Conservation (phyloP, 2,113 vertebrate genomes). For the Pelusios castaneus region DNA sequence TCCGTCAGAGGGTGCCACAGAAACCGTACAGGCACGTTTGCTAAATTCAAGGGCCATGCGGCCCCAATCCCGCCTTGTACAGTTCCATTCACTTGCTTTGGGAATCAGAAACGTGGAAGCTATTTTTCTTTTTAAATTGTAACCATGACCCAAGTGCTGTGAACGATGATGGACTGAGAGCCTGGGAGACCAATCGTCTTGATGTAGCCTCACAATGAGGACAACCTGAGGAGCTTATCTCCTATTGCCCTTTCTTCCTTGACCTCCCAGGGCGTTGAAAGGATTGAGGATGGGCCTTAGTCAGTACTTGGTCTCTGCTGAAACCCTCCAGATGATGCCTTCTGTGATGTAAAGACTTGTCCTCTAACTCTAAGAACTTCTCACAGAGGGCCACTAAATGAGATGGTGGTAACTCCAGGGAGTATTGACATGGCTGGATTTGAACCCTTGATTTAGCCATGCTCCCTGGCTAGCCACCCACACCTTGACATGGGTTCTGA, state of each 20-base stretch:
- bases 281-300: too few relatives aligned
- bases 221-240: too few relatives aligned
- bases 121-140: accelerated
- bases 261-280: too few relatives aligned
- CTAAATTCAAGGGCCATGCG: background rate
- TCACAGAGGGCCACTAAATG: background rate
- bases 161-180: background rate
- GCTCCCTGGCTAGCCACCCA: background rate
- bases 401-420: background rate
- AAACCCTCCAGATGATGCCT: too few relatives aligned
- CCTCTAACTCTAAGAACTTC: background rate
- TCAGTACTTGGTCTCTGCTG: too few relatives aligned
- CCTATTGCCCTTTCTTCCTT: too few relatives aligned
- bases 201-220: too few relatives aligned
- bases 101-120: background rate
- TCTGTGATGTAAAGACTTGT: background rate
- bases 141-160: background rate
- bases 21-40: background rate
- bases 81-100: background rate
- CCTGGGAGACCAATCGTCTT: background rate
- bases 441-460: background rate
- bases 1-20: background rate
- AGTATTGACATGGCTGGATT: background rate
- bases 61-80: background rate
- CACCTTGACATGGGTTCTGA: background rate